phyloP scores from a whole-genome alignment of 1,140 invertebrate species.

The Polypedilum vanderplanki region DNA sequence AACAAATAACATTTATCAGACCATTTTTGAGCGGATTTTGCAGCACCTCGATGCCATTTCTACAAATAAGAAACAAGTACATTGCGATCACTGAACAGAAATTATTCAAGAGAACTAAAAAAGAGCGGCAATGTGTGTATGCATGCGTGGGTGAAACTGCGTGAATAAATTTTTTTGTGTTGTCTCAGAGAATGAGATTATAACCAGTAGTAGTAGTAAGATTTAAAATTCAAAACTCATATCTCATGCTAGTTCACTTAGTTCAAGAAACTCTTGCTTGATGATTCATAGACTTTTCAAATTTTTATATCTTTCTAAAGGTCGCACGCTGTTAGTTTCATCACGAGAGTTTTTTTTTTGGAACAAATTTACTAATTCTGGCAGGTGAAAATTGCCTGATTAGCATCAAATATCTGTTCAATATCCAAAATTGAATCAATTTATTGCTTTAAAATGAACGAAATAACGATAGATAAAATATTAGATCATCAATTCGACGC shows the following conservation, averaged over 20 bases:
- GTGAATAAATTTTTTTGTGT: neutral
- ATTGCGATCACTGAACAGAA: constrained; percentile 9
- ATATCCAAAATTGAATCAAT: neutral
- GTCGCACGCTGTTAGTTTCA: constrained; percentile 32
- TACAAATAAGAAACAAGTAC: constrained; percentile 41
- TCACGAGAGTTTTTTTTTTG: constrained; percentile 28
- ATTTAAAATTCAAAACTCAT: too few relatives aligned
- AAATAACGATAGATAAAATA: constrained; percentile 16
- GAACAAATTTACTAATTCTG: constrained; percentile 26
- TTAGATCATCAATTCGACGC: constrained; percentile 10
- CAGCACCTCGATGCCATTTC: constrained; percentile 65
- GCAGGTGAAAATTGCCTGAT: neutral
- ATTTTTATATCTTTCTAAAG: constrained; percentile 7
- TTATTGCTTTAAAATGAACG: constrained; percentile 22
- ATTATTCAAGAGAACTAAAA: neutral
- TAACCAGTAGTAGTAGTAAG: too few relatives aligned
- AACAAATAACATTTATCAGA: constrained; percentile 62
- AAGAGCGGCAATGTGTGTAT: neutral
- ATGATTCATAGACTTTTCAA: neutral
- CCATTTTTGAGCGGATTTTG: constrained; percentile 64
- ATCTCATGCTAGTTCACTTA: neutral
- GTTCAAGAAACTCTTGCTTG: neutral
- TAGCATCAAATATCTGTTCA: neutral
- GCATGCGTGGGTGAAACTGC: neutral
- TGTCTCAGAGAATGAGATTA: too few relatives aligned